Evolutionary conservation across 2,888 invertebrate genomes (phyloP).

Genomic region (Spilosoma lubricipeda): DNA sequence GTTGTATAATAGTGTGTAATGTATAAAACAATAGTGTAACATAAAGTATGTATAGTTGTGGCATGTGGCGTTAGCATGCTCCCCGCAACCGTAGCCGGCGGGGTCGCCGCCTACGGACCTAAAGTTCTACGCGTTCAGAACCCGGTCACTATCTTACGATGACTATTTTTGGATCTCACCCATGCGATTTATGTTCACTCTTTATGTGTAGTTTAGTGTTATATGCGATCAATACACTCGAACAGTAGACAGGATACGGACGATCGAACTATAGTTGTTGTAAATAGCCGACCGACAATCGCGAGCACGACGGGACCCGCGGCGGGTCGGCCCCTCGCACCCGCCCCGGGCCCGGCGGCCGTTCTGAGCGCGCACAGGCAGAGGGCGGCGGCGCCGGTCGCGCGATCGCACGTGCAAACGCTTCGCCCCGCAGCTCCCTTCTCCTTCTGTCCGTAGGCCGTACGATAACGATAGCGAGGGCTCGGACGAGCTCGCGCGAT

Average conservation of each 20-base stretch:
- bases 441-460: constrained; percentile 86
- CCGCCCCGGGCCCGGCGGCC: constrained; percentile 20
- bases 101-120: constrained; percentile 66
- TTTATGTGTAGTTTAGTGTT: constrained; percentile 46
- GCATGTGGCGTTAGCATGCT: constrained; percentile 84
- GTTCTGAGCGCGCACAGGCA: constrained; percentile 65
- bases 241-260: constrained; percentile 49
- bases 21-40: constrained; percentile 56
- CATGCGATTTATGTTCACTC: constrained; percentile 39
- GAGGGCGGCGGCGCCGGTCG: constrained; percentile 64
- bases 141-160: constrained; percentile 47
- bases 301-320: constrained; percentile 22
- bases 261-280: constrained; percentile 46
- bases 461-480: constrained; percentile 85
- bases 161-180: constrained; percentile 51
- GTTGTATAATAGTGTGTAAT: constrained; percentile 48
- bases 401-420: constrained; percentile 77
- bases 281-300: constrained; percentile 42
- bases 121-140: constrained; percentile 70
- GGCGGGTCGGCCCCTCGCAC: constrained; percentile 27
- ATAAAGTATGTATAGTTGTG: constrained; percentile 72
- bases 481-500: constrained; percentile 85
- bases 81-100: constrained; percentile 72
- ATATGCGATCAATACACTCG: constrained; percentile 34
- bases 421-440: constrained; percentile 85